Evolutionary conservation across 2,888 invertebrate genomes (phyloP).

Genomic region (Lepidonotus clava): DNA sequence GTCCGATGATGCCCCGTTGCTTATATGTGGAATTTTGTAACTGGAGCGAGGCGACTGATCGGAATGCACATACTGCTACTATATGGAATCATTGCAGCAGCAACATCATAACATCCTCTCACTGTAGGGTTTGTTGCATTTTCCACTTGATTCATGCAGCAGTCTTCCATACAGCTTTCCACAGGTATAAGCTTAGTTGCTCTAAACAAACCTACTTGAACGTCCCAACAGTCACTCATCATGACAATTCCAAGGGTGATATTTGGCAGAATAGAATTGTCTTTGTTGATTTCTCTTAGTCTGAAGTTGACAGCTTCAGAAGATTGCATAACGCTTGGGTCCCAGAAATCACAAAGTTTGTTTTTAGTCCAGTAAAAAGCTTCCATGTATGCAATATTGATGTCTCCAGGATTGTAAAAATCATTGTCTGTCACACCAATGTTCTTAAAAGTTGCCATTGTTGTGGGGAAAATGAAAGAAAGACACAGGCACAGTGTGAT

Average conservation of each 20-base stretch:
- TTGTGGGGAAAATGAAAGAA: too few relatives aligned
- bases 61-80: background rate
- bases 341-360: background rate
- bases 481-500: too few relatives aligned
- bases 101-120: slow-evolving; percentile 50
- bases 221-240: background rate
- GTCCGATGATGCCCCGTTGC: slow-evolving; percentile 70
- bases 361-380: background rate
- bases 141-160: background rate
- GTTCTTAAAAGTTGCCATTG: too few relatives aligned
- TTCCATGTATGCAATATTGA: background rate
- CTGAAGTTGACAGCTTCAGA: background rate
- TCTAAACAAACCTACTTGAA: background rate
- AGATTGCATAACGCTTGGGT: background rate
- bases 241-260: background rate
- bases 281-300: background rate
- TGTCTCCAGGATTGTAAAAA: slow-evolving; percentile 2
- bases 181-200: slow-evolving; percentile 3
- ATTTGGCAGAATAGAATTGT: slow-evolving; percentile 16
- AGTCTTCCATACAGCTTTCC: background rate
- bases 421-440: slow-evolving; percentile 12
- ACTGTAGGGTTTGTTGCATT: background rate
- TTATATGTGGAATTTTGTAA: slow-evolving; percentile 75
- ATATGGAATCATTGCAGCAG: slow-evolving; percentile 49
- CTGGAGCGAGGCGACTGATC: background rate